Base-by-base conservation (phyloP, 2,797 vertebrate species). In the Manis pentadactyla region DNA sequence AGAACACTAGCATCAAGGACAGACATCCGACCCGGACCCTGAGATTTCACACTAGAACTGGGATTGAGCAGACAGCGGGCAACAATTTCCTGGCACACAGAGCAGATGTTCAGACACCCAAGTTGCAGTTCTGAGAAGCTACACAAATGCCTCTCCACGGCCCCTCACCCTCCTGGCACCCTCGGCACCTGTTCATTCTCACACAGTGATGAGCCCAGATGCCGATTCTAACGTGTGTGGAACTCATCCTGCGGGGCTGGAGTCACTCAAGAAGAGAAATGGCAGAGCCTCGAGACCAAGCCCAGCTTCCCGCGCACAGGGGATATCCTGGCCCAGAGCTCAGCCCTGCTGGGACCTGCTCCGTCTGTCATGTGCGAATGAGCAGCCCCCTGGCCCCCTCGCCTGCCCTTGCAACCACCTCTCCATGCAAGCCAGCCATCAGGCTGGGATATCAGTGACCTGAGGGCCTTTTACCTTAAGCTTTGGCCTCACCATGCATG, bases 271-370 rank as follows among this genome's bases (percentile, higher is more conserved):
- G 51, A 92, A 31, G 25, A 18, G n/a, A 84, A 37, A 74, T 2
- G 11, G 11, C 71, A 59, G 39, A 63, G 63, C 42, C 42, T 68
- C 0, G 0, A 59, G 64, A 79, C 9, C 18, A 2, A 51, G 55
- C 53, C 27, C 18, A 5, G 18, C 71, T 89, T 95, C 66, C 75
- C 4, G 87, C 29, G n/a, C 49, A 49, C 3, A 15, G n/a, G 69
- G 49, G 37, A 53, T 92, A 96, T 94, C 94, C 61, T n/a, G 59
- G 59, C 78, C 73, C 87, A 74, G 73, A 66, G 57, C 34, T 15
- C 27, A 0, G 4, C 25, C 5, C 64, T 23, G 29, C 53, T 1
- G 11, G 82, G 69, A 91, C 7, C 2, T 0, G 2, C 64, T 12
- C 46, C 2, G 46, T 46, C 46, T 10, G 5, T 51, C 8, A 34